Evolutionary conservation across 2,888 invertebrate genomes (phyloP), one percentile per base, ranked within the genome.

Genomic region (Cosmopolites sordidus): DNA sequence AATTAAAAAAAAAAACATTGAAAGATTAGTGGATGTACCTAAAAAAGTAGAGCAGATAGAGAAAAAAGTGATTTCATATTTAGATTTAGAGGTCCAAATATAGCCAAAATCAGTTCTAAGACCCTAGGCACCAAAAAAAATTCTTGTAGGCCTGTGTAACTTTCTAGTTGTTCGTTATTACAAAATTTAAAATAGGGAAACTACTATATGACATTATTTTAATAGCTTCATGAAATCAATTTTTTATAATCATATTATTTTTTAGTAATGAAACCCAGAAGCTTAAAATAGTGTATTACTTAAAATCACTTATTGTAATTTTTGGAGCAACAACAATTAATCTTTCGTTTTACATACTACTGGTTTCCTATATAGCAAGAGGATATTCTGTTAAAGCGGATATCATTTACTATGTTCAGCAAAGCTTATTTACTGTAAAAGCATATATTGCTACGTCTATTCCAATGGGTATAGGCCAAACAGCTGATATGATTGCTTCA

Each of bases 201-300:
- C n/a, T n/a, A n/a, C n/a, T n/a, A 22, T 8, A 22, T 22, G 22
- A 22, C 8, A n/a, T 22, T 22, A 22, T 22, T 22, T 22, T 22
- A 22, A 22, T 22, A 22, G 4, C 22, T 22, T 5, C 4, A 22
- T 22, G 22, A 27, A 27, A 27, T 27, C 9, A 27, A 9, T 5
- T 27, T 27, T 27, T 27, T 33, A 33, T n/a, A 12, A 33, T 9
- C n/a, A 27, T 40, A 29, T n/a, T 18, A 17, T 27, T 48, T 60
- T 62, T 43, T 40, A 85, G 85, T 59, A 80, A 79, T 58, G 87
- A 87, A 76, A 81, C 87, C 53, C 80, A 80, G 56, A 81, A 84
- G 49, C 60, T 73, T 12, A 62, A 67, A 51, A 60, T 63, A 9
- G 66, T 74, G 11, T 72, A 66, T 59, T 71, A 70, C 48, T 45